Evolutionary conservation across 2,888 invertebrate genomes (phyloP), one percentile per base, ranked within the genome.

Genomic region (Mythimna vitellina): DNA sequence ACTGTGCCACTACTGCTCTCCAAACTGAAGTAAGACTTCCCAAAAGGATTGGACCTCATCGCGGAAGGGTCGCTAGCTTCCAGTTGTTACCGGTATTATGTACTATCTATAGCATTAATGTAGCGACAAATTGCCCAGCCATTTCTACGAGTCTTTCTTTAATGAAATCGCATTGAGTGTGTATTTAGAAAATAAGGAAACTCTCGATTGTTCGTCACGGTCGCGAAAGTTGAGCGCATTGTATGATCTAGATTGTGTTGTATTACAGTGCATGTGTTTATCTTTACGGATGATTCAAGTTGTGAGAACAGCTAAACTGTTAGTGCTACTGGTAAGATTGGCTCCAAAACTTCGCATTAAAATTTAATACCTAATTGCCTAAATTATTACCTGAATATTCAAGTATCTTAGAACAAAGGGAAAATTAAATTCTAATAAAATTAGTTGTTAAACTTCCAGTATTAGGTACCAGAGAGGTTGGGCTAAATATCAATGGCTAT

Each of bases 151-250:
- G 65, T 77, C 58, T 73, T 80, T 67, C 76, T 80, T 76, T 70
- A 66, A 81, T 81, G 81, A 81, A 80, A 81, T 65, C 70, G 69
- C 61, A 73, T 51, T 22, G 56, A 63, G 58, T 80, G 61, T 76
- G 81, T 73, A 67, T 81, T 81, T 80, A 80, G 80, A 80, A 80
- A 80, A 78, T 62, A 81, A 80, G 80, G 80, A 80, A 80, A 80
- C 66, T 76, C 68, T 81, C 67, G 64, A 77, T 80, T 80, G 77
- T 80, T 81, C 58, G 65, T 64, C 53, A 54, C 51, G 57, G 64
- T 51, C 53, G 81, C 42, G 80, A 80, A 80, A 81, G 80, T 70
- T 65, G 63, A 77, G 51, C 32, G 70, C 67, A 81, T 81, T 73
- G 81, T 81, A 38, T 56, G 78, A 70, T 73, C 73, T 73, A 73